Conservation (phyloP, 37 sponge, comb jelly and placozoan species). For the Amphimedon queenslandica region DNA sequence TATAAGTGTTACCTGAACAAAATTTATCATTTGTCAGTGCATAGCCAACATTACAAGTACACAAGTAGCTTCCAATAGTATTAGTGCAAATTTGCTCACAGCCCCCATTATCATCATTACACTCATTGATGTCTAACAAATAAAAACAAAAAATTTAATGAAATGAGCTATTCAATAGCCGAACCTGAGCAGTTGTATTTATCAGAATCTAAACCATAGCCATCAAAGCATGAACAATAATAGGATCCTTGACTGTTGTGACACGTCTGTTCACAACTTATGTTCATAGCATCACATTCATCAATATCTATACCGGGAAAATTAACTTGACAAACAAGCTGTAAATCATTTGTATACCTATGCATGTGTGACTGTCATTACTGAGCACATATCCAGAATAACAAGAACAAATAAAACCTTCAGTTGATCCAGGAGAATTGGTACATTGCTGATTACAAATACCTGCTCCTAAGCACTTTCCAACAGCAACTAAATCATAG, state of each 20-base stretch:
- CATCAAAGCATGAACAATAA: neutral
- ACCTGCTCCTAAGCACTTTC: neutral
- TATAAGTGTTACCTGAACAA: too few relatives aligned
- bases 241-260: slow-evolving; percentile 30
- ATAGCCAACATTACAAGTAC: slow-evolving; percentile 17
- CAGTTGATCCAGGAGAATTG: neutral
- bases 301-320: slow-evolving; percentile 57
- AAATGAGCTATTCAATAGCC: too few relatives aligned
- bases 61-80: slow-evolving; percentile 26
- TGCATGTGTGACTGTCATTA: too few relatives aligned
- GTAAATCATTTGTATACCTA: too few relatives aligned
- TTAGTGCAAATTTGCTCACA: slow-evolving; percentile 5
- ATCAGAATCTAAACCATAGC: neutral
- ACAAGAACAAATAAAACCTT: neutral
- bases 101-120: neutral
- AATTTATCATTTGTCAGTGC: neutral
- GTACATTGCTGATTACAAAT: neutral
- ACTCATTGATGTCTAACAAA: slow-evolving; percentile 10
- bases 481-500: neutral
- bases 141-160: slow-evolving; percentile 9
- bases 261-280: slow-evolving; percentile 38
- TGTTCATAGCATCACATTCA: slow-evolving; percentile 25
- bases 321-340: too few relatives aligned
- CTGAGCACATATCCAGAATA: too few relatives aligned
- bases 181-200: neutral